phyloP scores from a whole-genome alignment of 1,140 invertebrate genomes.

The Chionoecetes opilio region DNA sequence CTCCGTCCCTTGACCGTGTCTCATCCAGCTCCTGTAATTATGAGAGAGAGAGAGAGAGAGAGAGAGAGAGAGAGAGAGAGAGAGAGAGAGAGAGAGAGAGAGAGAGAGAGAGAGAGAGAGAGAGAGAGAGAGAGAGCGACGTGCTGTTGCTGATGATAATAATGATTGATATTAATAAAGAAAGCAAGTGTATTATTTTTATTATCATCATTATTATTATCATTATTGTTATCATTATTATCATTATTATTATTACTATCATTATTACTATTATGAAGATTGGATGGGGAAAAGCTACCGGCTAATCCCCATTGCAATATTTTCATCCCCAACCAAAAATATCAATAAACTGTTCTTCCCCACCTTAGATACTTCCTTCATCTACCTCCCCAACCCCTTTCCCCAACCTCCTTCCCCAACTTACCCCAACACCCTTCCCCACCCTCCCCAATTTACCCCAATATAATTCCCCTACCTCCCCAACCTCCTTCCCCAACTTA shows the following conservation, averaged over 20 bases:
- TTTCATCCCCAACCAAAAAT: background rate
- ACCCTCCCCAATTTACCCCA: no score
- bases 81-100: conserved; percentile 27
- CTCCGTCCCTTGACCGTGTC: background rate
- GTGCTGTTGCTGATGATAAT: background rate
- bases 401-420: background rate
- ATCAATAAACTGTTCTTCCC: background rate
- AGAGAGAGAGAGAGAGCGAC: background rate
- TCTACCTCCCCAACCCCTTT: background rate
- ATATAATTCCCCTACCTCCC: no score
- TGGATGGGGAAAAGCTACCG: no score
- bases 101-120: conserved; percentile 27
- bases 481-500: no score
- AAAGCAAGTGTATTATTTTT: background rate
- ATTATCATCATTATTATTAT: no score
- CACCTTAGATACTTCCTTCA: background rate
- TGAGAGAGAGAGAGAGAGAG: background rate
- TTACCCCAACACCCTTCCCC: no score
- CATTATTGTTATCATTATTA: no score
- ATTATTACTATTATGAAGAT: no score
- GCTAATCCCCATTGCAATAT: no score
- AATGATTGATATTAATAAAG: background rate
- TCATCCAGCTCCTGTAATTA: background rate
- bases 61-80: conserved; percentile 27
- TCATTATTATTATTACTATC: no score